Base-by-base conservation (phyloP, 2,888 invertebrate genomes). In the Metalampra italica region DNA sequence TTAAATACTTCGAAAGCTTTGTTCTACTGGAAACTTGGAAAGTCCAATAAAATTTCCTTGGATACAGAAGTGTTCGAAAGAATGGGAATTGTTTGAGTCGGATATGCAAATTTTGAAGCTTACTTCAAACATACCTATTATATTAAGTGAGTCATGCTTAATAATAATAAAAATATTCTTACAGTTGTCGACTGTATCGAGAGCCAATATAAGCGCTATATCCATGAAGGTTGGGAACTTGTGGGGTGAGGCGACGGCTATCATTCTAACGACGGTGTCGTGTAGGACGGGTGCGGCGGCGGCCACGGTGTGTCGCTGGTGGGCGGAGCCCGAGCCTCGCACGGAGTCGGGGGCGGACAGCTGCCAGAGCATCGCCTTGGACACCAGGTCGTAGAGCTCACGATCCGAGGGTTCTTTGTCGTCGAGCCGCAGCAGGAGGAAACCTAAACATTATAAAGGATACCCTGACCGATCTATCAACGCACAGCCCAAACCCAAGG, bases 151-250 rank as follows among this genome's bases (percentile, higher is more conserved):
- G n/a, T n/a, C n/a, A n/a, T n/a, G n/a, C n/a, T n/a, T n/a, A n/a
- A n/a, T n/a, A n/a, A n/a, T n/a, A n/a, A n/a, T n/a, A n/a, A n/a
- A n/a, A n/a, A n/a, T n/a, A n/a, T n/a, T 61, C 75, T 66, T 55
- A 87, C 88, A 86, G 51, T 77, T 82, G 1, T 79, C 70, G 3
- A 46, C 55, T 11, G 64, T 68, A 44, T 82, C 60, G 36, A 63
- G 75, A 0, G 83, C 79, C 7, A 89, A 54, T 8, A 86, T 37
- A 7, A 85, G 52, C 0, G 77, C 71, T 0, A 83, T 59, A 9
- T 71, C 56, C 43, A 82, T 53, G 49, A 72, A 86, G 0, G 71
- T 70, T 0, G 71, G 64, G 50, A 81, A 84, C 38, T 78, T 70
- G 15, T 55, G 49, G 1, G 66, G 15, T 0, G 58, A 50, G 0